A percentile compares a stretch with the other conserved stretches of the same genome.
Evolutionary conservation across 2,797 vertebrate species (phyloP).

Genomic region (Manis pentadactyla): DNA sequence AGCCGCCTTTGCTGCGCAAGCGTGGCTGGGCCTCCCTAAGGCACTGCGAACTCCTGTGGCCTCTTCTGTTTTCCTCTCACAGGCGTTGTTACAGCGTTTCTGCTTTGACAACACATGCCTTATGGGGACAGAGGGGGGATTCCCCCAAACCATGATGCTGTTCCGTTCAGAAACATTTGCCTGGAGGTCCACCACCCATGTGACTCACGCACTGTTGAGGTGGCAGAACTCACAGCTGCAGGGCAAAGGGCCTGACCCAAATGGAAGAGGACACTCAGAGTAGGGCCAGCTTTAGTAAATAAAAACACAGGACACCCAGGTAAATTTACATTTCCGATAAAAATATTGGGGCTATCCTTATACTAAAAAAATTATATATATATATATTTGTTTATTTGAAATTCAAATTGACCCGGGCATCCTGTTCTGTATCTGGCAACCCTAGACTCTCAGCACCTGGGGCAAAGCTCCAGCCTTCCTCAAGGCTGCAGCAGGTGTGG

Average conservation of each 20-base stretch:
- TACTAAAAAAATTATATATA: neutral
- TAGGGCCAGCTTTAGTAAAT: neutral
- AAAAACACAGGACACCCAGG: neutral
- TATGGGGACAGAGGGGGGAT: slow-evolving; percentile 63
- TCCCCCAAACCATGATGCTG: slow-evolving; percentile 42
- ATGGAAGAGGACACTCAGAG: neutral
- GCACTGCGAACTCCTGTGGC: too few relatives aligned
- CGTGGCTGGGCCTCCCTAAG: neutral
- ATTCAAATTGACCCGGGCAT: neutral
- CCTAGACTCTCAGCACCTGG: neutral
- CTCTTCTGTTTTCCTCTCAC: neutral
- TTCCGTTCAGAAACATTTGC: slow-evolving; percentile 63
- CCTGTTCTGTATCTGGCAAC: neutral
- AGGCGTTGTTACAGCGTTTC: neutral
- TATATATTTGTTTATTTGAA: neutral
- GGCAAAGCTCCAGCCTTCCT: neutral
- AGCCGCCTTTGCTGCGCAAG: accelerated
- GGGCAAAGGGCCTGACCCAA: neutral
- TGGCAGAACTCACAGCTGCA: slow-evolving; percentile 35
- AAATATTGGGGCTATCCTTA: neutral
- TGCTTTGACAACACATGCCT: slow-evolving; percentile 2
- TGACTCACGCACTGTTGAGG: slow-evolving; percentile 42
- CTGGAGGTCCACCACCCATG: slow-evolving; percentile 29
- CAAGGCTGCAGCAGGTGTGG: too few relatives aligned
- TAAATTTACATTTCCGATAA: slow-evolving; percentile 34